These are phyloP conservation scores for Pyrgilauda ruficollis DNA, from an alignment of 2,113 vertebrate species.

Conservation along the genomic window DNA sequence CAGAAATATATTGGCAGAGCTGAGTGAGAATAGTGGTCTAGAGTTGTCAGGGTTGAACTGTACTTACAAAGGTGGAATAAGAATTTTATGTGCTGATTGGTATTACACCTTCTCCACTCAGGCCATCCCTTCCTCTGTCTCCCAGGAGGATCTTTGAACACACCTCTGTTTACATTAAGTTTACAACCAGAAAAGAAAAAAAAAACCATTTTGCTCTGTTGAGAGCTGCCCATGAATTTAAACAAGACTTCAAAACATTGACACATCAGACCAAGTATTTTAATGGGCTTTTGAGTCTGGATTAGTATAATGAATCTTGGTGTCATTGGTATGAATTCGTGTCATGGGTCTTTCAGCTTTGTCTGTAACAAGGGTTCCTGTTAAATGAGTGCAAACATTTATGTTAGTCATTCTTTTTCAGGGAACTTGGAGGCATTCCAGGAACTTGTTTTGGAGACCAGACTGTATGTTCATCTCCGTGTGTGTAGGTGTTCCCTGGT, in stretches of 20 bases:
- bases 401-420: not conserved
- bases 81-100: not conserved
- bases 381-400: not conserved
- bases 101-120: not conserved
- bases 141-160: not conserved
- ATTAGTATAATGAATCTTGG: not conserved
- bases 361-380: not conserved
- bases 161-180: not conserved
- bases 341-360: not conserved
- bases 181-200: not conserved
- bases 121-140: not conserved
- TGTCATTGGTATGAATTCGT: not conserved
- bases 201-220: not conserved
- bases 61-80: not conserved
- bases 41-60: not conserved
- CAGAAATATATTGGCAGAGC: not conserved
- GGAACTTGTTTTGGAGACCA: not conserved
- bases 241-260: not conserved
- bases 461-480: rapidly evolving
- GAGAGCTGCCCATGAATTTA: not conserved
- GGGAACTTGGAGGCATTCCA: not conserved
- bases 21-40: not conserved
- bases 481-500: not conserved
- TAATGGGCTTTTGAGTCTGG: not conserved
- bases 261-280: not conserved